phyloP scores from a whole-genome alignment of 2,113 vertebrate genomes.

The Psammodynastes pulverulentus region DNA sequence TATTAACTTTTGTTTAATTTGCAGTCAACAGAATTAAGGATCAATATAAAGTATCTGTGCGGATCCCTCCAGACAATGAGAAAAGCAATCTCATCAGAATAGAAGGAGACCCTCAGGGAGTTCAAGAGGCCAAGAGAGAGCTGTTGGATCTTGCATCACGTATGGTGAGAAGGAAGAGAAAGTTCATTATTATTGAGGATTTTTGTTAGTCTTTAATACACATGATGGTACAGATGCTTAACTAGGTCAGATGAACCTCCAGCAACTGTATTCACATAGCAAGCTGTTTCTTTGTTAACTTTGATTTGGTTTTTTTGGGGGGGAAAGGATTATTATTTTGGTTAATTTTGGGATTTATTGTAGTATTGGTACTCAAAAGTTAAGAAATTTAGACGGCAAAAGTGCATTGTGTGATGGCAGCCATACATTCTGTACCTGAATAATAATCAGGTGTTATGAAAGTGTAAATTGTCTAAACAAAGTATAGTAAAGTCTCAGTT shows the following conservation, averaged over 20 bases:
- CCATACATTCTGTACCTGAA: background rate
- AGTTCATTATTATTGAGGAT: background rate
- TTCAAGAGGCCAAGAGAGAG: constrained; percentile 97
- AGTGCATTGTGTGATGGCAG: background rate
- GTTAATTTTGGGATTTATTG: background rate
- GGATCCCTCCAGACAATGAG: constrained; percentile 96
- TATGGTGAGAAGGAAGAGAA: constrained; percentile 76
- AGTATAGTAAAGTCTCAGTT: background rate
- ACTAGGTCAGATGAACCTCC: background rate
- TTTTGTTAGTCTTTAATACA: background rate
- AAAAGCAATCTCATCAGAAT: constrained; percentile 97
- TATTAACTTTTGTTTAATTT: constrained; percentile 36
- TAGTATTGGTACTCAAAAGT: background rate
- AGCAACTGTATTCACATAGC: background rate
- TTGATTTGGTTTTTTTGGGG: background rate
- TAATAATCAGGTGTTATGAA: background rate
- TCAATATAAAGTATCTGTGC: constrained; percentile 95
- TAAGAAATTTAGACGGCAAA: background rate
- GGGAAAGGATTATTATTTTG: background rate
- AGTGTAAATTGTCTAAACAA: background rate
- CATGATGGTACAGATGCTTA: background rate
- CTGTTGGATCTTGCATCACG: constrained; percentile 95
- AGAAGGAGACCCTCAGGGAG: constrained; percentile 96
- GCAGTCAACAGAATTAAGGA: constrained; percentile 99
- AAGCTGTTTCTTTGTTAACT: background rate